Evolutionary conservation across 1,140 invertebrate genomes (phyloP).

Genomic region (Drosophila setifemur): DNA sequence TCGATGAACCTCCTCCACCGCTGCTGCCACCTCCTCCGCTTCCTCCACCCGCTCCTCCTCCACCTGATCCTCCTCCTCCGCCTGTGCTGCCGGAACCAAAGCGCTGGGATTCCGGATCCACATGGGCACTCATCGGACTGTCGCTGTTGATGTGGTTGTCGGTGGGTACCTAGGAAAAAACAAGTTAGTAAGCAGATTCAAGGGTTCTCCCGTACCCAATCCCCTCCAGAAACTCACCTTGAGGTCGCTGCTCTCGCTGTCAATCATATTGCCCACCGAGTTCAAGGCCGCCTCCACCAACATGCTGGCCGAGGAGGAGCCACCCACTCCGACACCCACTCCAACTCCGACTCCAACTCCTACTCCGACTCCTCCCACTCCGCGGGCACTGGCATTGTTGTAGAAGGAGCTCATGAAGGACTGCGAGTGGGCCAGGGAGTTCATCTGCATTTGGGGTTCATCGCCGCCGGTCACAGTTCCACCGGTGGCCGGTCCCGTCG

Average conservation of each 20-base stretch:
- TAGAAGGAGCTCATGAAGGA: constrained; percentile 82
- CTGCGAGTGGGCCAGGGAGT: constrained; percentile 74
- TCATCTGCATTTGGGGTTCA: constrained; percentile 78
- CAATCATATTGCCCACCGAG: constrained; percentile 82
- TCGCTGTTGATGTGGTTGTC: constrained; percentile 79
- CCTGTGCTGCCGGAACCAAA: constrained; percentile 45
- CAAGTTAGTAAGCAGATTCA: not conserved
- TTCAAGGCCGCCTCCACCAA: constrained; percentile 81
- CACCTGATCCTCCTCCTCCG: constrained; percentile 21
- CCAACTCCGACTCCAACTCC: constrained; percentile 44
- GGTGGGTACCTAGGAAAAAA: constrained; percentile 71
- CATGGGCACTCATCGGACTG: constrained; percentile 77
- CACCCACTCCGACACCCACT: constrained; percentile 34
- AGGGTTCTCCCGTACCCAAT: too few relatives aligned
- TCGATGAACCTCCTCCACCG: constrained; percentile 14
- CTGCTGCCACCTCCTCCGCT: constrained; percentile 41
- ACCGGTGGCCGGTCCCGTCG: constrained; percentile 25
- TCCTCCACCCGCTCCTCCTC: constrained; percentile 26
- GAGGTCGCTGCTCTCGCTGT: constrained; percentile 77
- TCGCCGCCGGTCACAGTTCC: constrained; percentile 16
- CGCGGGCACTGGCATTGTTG: constrained; percentile 76
- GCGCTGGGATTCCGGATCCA: constrained; percentile 69
- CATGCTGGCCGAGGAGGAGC: constrained; percentile 81
- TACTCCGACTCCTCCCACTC: constrained; percentile 55
- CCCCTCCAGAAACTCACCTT: constrained; percentile 46